phyloP scores from a whole-genome alignment of 2,113 vertebrate species.

The Sphyrna mokarran region DNA sequence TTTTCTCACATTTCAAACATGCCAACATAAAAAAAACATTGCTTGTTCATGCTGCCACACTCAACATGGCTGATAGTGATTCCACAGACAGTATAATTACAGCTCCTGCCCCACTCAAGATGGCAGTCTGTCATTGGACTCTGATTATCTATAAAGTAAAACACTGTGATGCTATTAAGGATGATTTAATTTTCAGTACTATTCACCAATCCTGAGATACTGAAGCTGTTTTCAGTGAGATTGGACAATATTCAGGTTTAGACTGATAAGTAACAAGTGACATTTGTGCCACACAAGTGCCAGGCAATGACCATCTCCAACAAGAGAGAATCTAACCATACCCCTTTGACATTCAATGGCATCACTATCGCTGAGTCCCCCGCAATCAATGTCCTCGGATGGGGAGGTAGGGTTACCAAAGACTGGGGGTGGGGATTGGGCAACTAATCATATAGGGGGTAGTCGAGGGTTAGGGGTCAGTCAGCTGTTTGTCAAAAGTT shows the following conservation, averaged over 20 bases:
- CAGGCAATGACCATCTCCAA: background rate
- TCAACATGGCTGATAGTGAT: background rate
- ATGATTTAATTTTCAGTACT: background rate
- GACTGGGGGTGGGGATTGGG: background rate
- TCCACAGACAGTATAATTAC: background rate
- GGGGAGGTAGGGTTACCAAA: background rate
- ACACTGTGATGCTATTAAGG: background rate
- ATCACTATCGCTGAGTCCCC: background rate
- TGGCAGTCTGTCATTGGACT: background rate
- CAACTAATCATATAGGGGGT: too few relatives aligned
- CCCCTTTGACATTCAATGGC: too few relatives aligned
- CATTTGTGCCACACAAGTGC: background rate
- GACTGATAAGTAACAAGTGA: background rate
- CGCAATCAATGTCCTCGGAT: background rate
- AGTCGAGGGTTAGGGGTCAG: too few relatives aligned
- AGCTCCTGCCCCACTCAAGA: background rate
- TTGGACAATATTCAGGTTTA: background rate
- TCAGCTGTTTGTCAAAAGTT: too few relatives aligned
- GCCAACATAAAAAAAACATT: background rate
- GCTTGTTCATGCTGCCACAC: background rate
- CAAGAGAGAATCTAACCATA: background rate
- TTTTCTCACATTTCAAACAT: constrained; percentile 5
- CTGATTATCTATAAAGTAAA: background rate
- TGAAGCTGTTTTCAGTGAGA: background rate
- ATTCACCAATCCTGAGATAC: background rate